Percentiles rank a stretch among this genome's conserved stretches.
Conservation (phyloP, 2,888 invertebrate species). For the Cheilosia pagana region DNA sequence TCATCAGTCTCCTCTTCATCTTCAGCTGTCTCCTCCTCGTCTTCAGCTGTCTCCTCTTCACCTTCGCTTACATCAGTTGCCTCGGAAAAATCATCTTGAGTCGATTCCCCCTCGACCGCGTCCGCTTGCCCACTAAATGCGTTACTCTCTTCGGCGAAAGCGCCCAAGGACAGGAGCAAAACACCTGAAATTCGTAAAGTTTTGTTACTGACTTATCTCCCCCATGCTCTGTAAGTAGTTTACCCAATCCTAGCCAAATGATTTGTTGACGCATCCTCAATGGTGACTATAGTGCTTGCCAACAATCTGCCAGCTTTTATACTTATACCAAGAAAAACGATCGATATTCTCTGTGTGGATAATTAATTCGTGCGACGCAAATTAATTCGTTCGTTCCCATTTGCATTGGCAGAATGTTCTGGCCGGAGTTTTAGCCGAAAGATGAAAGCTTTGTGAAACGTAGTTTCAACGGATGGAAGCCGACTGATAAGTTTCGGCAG, state of each 20-base stretch:
- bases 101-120: too few relatives aligned
- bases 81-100: too few relatives aligned
- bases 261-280: slow-evolving; percentile 58
- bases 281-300: slow-evolving; percentile 30
- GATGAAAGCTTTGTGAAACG: slow-evolving; percentile 8
- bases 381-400: slow-evolving; percentile 30
- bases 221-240: not conserved
- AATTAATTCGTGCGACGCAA: slow-evolving; percentile 27
- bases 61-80: too few relatives aligned
- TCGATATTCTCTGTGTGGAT: slow-evolving; percentile 1
- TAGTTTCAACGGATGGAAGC: too few relatives aligned
- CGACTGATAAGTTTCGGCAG: too few relatives aligned
- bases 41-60: not conserved
- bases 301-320: slow-evolving; percentile 41
- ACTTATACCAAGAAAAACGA: slow-evolving; percentile 26
- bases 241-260: slow-evolving; percentile 54
- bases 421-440: not conserved
- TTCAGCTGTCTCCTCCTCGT: slow-evolving; percentile 6
- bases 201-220: not conserved
- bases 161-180: slow-evolving; percentile 35
- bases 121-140: not conserved
- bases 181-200: slow-evolving; percentile 34
- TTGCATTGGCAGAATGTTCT: slow-evolving; percentile 40
- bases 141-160: slow-evolving; percentile 10
- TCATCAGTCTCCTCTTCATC: slow-evolving; percentile 7